Evolutionary conservation across 2,113 vertebrate genomes (phyloP), one percentile per base, ranked within the genome.

Genomic region (Hiodon tergisus): DNA sequence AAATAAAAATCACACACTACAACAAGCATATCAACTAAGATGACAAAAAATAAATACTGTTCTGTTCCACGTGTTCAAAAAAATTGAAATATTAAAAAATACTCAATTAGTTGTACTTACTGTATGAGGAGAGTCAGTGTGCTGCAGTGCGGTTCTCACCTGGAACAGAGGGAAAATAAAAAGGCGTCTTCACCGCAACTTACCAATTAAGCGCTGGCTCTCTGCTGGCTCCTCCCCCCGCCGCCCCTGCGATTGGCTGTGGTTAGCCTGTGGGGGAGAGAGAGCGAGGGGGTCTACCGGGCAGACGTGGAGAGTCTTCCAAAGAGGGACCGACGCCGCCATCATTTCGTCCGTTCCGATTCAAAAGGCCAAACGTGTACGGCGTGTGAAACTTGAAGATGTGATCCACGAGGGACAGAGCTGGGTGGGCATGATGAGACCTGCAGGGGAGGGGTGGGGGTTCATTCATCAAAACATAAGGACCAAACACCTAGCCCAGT

Each of bases 191-290:
- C 78, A 85, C 85, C 86, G 89, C 88, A 87, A 92, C 91, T 92
- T 90, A 92, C 91, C 91, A 92, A 91, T 92, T 92, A 92, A 92
- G 88, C 89, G 90, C 88, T 90, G 89, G 86, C 85, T 92, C 90
- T 91, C 88, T 88, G 89, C 90, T 90, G 88, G 89, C 90, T 90
- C 91, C 91, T 90, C 91, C 91, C 90, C 91, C 89, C 88, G 91
- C 89, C 90, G 86, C 89, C 90, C 89, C 88, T 92, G 89, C 87
- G 90, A 91, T 92, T 92, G 91, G 91, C 88, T 92, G 88, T 84
- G 89, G 89, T 88, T 92, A 92, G 90, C 91, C 91, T 90, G 91
- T 92, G 91, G 90, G 91, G 89, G 91, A 92, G 90, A 91, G 90
- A 90, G 91, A 90, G 90, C 83, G 88, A 90, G 89, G 90, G 87